Conservation (phyloP, 2,797 vertebrate genomes). For the Capromys pilorides region DNA sequence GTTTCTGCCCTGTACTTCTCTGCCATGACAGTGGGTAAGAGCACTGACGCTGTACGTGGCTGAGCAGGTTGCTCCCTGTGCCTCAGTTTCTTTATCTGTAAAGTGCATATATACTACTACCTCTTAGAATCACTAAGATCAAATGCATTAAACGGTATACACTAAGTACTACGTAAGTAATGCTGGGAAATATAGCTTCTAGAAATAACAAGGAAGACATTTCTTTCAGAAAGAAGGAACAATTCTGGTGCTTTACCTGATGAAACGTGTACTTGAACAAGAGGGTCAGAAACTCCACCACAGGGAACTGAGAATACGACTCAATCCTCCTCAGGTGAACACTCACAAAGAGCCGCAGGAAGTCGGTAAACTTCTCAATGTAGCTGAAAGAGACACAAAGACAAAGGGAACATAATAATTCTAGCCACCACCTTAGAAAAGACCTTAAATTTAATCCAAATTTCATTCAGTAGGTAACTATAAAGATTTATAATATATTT, state of each 20-base stretch:
- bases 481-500: constrained; percentile 66
- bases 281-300: constrained; percentile 96
- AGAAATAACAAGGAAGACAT: background rate
- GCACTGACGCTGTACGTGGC: background rate
- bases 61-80: background rate
- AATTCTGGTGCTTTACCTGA: constrained; percentile 89
- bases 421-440: constrained; percentile 15
- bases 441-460: constrained; percentile 66
- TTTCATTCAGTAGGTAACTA: constrained; percentile 67
- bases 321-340: constrained; percentile 97
- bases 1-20: background rate
- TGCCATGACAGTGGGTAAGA: background rate
- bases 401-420: constrained; percentile 54
- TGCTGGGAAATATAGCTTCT: background rate
- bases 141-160: background rate
- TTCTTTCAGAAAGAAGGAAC: fast-evolving
- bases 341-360: constrained; percentile 97
- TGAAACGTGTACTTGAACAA: constrained; percentile 99
- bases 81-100: background rate
- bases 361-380: constrained; percentile 99
- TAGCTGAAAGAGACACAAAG: constrained; percentile 88
- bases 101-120: background rate
- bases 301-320: constrained; percentile 97
- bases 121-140: background rate
- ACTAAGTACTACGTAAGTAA: background rate